A percentile compares a stretch with the other conserved stretches of the same genome.
Evolutionary conservation across 2,797 vertebrate species (phyloP).

Genomic region (Phoxinus dragarum): DNA sequence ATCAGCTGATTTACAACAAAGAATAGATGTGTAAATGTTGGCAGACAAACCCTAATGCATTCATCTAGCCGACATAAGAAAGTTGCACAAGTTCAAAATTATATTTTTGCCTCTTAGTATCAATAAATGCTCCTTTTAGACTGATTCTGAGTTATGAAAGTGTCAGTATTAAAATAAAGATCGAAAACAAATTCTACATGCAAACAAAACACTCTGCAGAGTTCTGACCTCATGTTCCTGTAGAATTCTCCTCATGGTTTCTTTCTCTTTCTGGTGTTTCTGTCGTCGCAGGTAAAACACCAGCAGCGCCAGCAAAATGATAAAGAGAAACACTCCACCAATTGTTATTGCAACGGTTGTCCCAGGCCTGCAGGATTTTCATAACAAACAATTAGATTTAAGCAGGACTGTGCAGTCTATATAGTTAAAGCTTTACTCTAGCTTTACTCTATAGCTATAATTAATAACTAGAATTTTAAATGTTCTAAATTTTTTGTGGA

Average conservation of each 20-base stretch:
- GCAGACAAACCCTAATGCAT: neutral
- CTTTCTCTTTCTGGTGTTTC: conserved; percentile 88
- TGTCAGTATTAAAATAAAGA: neutral
- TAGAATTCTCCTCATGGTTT: conserved; percentile 86
- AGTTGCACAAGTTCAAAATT: neutral
- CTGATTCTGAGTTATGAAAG: neutral
- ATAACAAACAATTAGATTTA: neutral
- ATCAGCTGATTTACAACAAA: neutral
- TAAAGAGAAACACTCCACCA: conserved; percentile 86
- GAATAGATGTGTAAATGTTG: neutral
- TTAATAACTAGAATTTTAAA: neutral
- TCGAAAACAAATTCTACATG: neutral
- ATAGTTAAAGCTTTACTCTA: neutral
- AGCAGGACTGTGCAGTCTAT: neutral
- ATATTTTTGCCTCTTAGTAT: neutral
- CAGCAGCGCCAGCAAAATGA: conserved; percentile 83
- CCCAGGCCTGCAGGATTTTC: conserved; percentile 78
- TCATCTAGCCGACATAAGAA: neutral
- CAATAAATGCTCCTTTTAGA: neutral
- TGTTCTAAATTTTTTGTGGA: neutral
- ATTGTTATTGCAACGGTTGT: conserved; percentile 88
- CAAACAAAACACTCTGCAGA: neutral
- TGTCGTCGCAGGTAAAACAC: conserved; percentile 85
- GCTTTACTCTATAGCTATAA: neutral
- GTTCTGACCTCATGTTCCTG: conserved; percentile 91